Evolutionary conservation across 2,888 invertebrate species (phyloP), one percentile per base, ranked within the genome.

Genomic region (Stenolophus ochropezus): DNA sequence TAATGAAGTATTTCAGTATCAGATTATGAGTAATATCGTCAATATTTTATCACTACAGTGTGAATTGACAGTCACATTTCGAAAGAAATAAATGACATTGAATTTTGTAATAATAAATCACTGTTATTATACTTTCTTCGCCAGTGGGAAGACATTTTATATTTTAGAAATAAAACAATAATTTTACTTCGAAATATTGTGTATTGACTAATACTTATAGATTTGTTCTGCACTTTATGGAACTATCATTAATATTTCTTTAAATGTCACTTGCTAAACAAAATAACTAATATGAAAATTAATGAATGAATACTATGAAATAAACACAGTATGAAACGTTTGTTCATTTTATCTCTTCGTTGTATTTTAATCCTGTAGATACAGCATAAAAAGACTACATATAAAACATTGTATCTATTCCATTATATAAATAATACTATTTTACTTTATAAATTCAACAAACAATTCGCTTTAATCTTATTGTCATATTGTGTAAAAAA

Each of bases 101-200:
- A 61, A 27, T 25, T 61, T 61, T 61, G 61, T 11, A 61, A 61
- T 27, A 23, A 61, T 61, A 61, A 61, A 61, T 61, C 61, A 61
- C 25, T 14, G 61, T 23, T 25, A 61, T 61, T 61, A 14, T 14
- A 61, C 61, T 61, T 61, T 61, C 61, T 61, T 14, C 25, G 61
- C 25, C 61, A 14, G 61, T 11, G 21, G 25, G 25, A 14, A 42
- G 8, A 42, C 33, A 42, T 42, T 42, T 4, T 42, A 11, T 6
- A 42, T 11, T 42, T 1, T 0, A 8, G 33, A n/a, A n/a, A n/a
- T n/a, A n/a, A n/a, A n/a, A n/a, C n/a, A n/a, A n/a, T n/a, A n/a
- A n/a, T n/a, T n/a, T n/a, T n/a, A n/a, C n/a, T n/a, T n/a, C n/a
- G n/a, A 8, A 42, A 42, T 42, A 42, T 42, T 42, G 33, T 42